These are phyloP conservation scores for Trematomus bernacchii DNA, from an alignment of 2,797 vertebrate genomes.

Conservation along the genomic window DNA sequence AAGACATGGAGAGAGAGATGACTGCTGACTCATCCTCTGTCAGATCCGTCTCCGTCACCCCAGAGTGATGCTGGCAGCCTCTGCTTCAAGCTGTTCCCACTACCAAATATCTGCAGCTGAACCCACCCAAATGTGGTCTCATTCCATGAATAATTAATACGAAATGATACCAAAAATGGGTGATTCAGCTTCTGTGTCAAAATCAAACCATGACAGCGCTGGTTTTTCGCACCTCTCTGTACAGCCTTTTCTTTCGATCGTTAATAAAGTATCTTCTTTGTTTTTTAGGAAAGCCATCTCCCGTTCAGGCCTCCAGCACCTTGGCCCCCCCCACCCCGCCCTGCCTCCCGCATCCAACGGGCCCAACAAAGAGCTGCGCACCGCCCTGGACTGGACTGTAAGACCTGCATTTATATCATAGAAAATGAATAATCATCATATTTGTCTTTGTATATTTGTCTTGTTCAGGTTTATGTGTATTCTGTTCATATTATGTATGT, in stretches of 20 bases:
- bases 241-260: neutral
- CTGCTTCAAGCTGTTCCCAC: slow-evolving; percentile 72
- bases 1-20: slow-evolving; percentile 24
- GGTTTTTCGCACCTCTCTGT: slow-evolving; percentile 1
- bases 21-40: slow-evolving; percentile 74
- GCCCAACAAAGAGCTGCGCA: slow-evolving; percentile 93
- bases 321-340: slow-evolving; percentile 90
- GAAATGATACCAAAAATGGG: slow-evolving; percentile 36
- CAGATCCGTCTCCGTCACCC: slow-evolving; percentile 59
- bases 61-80: slow-evolving; percentile 70
- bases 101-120: slow-evolving; percentile 56
- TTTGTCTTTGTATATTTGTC: neutral
- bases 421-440: neutral
- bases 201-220: neutral
- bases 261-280: neutral
- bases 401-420: slow-evolving; percentile 53
- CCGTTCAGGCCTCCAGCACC: slow-evolving; percentile 95
- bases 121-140: slow-evolving; percentile 41
- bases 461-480: too few relatives aligned
- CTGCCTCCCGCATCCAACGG: slow-evolving; percentile 92
- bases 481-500: neutral
- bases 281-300: slow-evolving; percentile 95
- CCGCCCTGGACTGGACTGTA: slow-evolving; percentile 96
- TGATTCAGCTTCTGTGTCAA: slow-evolving; percentile 6
- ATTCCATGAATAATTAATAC: slow-evolving; percentile 57